Evolutionary conservation across 2,888 invertebrate species (phyloP).

Genomic region (Tinea semifulvella): DNA sequence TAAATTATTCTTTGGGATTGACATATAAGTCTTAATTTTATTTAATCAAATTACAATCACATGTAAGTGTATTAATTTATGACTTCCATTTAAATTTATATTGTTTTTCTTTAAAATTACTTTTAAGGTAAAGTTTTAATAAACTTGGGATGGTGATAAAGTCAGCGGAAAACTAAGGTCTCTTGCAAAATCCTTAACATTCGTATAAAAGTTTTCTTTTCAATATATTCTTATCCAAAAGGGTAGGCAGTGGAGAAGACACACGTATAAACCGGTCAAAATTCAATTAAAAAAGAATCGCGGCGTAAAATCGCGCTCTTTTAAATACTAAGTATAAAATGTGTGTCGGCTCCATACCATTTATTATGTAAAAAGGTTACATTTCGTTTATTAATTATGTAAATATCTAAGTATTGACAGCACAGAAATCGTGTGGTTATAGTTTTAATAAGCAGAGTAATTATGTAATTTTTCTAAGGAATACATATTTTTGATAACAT

Average conservation of each 20-base stretch:
- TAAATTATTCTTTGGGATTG: no score
- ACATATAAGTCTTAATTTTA: no score
- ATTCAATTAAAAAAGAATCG: constrained; percentile 46
- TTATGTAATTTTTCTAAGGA: constrained; percentile 2
- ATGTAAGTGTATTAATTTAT: no score
- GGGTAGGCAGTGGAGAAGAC: constrained; percentile 53
- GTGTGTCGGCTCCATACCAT: background rate
- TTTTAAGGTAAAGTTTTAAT: no score
- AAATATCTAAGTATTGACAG: constrained; percentile 17
- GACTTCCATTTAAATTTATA: no score
- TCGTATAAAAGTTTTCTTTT: constrained; percentile 66
- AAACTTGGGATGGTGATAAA: no score
- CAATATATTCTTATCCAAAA: constrained; percentile 65
- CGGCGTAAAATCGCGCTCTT: constrained; percentile 1
- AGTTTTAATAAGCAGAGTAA: background rate
- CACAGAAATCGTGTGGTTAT: background rate
- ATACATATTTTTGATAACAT: constrained; percentile 4
- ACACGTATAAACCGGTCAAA: constrained; percentile 41
- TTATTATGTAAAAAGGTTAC: constrained; percentile 7
- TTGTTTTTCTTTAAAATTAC: no score
- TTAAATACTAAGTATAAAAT: constrained; percentile 15
- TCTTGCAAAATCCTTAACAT: no score
- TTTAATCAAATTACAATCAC: no score
- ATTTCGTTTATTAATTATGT: background rate
- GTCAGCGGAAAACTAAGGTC: no score